phyloP scores from a whole-genome alignment of 2,797 vertebrate species.

The Bucorvus abyssinicus region DNA sequence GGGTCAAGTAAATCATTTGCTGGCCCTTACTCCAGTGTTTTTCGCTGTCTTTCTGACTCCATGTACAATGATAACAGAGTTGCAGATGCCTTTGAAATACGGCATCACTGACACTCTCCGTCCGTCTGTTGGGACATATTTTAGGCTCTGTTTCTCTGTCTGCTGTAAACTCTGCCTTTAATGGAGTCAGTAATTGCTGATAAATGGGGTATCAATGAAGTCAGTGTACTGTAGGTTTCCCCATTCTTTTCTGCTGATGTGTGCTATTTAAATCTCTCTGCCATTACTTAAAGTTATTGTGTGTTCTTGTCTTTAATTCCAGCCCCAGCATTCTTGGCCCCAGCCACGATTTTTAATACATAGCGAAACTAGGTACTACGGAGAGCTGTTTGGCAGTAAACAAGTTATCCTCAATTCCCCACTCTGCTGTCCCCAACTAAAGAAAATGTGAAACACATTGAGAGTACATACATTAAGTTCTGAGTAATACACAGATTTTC shows the following conservation, averaged over 20 bases:
- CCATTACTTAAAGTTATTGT: slow-evolving; percentile 74
- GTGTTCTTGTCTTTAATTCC: slow-evolving; percentile 66
- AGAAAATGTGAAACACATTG: slow-evolving; percentile 39
- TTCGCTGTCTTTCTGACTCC: slow-evolving; percentile 81
- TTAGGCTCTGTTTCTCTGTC: slow-evolving; percentile 82
- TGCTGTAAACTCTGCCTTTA: slow-evolving; percentile 89
- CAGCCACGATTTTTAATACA: slow-evolving; percentile 46
- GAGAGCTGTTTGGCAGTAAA: slow-evolving; percentile 67
- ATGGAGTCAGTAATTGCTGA: slow-evolving; percentile 90
- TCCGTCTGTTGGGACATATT: slow-evolving; percentile 88
- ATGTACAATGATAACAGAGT: slow-evolving; percentile 86
- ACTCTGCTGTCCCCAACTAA: slow-evolving; percentile 45
- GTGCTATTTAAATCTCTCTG: slow-evolving; percentile 76
- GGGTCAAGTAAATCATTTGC: slow-evolving; percentile 98
- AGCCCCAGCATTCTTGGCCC: slow-evolving; percentile 54
- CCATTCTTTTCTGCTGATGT: slow-evolving; percentile 83
- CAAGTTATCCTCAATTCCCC: slow-evolving; percentile 62
- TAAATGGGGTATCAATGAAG: slow-evolving; percentile 88
- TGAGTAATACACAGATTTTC: slow-evolving; percentile 53
- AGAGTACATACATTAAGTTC: background rate
- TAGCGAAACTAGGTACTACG: slow-evolving; percentile 38
- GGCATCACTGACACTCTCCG: slow-evolving; percentile 88
- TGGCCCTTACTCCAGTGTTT: slow-evolving; percentile 79
- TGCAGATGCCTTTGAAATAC: slow-evolving; percentile 91
- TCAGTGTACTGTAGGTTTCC: slow-evolving; percentile 84